These are phyloP conservation scores for Tragelaphus buxtoni DNA, from an alignment of 2,113 vertebrate species.

Conservation along the genomic window DNA sequence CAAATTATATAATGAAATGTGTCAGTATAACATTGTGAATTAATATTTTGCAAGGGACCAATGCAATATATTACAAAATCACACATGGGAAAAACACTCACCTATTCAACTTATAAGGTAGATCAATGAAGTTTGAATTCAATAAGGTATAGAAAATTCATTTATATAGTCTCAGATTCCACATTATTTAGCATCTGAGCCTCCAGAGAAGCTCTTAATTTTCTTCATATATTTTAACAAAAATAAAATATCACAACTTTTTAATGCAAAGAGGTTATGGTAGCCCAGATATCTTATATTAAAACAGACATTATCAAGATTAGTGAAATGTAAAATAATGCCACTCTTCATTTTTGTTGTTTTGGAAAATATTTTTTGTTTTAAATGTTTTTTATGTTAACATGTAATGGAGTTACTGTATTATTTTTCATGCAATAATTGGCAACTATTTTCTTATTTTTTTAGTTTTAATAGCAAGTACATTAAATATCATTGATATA, in stretches of 20 bases:
- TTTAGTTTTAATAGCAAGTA: neutral
- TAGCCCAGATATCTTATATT: neutral
- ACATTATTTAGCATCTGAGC: neutral
- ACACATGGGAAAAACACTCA: neutral
- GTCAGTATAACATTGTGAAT: neutral
- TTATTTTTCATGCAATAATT: neutral
- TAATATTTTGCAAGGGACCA: neutral
- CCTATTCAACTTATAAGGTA: neutral
- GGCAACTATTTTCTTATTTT: neutral
- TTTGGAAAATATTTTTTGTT: neutral
- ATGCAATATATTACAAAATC: neutral
- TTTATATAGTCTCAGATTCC: neutral
- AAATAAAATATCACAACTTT: neutral
- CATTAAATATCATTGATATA: neutral
- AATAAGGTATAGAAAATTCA: neutral
- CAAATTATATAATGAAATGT: neutral
- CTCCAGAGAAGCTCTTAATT: neutral
- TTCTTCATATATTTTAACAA: neutral
- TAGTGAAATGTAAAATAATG: neutral
- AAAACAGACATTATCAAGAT: neutral
- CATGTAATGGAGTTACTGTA: neutral
- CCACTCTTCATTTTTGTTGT: neutral
- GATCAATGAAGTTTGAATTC: neutral
- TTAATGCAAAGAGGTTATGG: neutral
- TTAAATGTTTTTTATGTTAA: neutral